Base-by-base conservation (phyloP, 2,113 vertebrate genomes). In the Ascaphus truei region DNA sequence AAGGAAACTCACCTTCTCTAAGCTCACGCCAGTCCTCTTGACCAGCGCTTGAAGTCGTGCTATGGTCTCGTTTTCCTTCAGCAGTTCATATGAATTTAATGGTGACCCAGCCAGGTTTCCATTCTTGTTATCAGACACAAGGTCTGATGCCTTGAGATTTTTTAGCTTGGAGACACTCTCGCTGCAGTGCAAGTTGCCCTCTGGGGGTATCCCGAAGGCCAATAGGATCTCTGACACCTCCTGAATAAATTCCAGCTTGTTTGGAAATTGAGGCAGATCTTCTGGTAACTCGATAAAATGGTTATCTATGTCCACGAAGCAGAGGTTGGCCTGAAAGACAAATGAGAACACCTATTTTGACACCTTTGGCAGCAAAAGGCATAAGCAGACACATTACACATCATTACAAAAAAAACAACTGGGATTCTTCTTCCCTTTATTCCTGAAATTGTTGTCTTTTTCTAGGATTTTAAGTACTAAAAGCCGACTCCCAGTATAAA, bases 231-330 rank as follows among this genome's bases (percentile, higher is more conserved):
- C 96, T 0, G 95, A 98, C 78, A 98, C 91, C 85, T 99, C 97
- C 90, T 98, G 97, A 73, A 99, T 88, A 78, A 99, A 98, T 80
- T 98, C 96, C 11, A 98, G 89, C 77, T 98, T 98, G 85, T 99
- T 98, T 75, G 97, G 97, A 77, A 99, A 99, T 79, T 98, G 97
- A 47, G 97, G 96, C 74, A 99, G 79, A 72, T 99, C 97, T 81
- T 99, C 97, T 1, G 97, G 97, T 73, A 99, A 88, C 73, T 99
- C 97, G 2, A 98, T 92, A 74, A 95, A 98, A 77, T 98, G 96
- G 90, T 99, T 98, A 85, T 99, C 97, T 51, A 99, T 93, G 81
- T 99, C 97, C 84, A 99, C 96, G 77, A 99, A 98, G 84, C 97
- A 99, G 74, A 99, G 84, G 78, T 98, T 98, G 73, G 97, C 97